A percentile compares a stretch with the other conserved stretches of the same genome.
Evolutionary conservation across 2,797 vertebrate genomes (phyloP).

Genomic region (Australoheros facetus): DNA sequence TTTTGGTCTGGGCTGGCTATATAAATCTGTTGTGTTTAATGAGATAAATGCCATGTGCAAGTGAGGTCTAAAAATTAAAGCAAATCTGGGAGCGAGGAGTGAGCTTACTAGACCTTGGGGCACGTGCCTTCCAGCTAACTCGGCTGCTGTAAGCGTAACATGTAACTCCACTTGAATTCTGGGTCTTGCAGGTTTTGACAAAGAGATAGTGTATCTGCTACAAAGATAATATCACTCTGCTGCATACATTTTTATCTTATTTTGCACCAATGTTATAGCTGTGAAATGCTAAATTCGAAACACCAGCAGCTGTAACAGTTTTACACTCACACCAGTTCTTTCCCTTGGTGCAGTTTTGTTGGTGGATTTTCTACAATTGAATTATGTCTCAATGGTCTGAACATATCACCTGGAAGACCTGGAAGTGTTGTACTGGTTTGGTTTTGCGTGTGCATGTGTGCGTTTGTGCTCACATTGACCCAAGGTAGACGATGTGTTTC

Average conservation of each 20-base stretch:
- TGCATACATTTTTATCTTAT: not conserved
- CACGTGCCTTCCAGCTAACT: not conserved
- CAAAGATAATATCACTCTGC: not conserved
- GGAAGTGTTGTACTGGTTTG: not conserved
- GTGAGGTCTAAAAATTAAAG: not conserved
- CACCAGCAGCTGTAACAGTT: not conserved
- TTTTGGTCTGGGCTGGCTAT: not conserved
- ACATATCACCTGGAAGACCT: not conserved
- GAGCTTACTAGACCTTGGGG: not conserved
- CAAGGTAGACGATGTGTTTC: slow-evolving; percentile 68
- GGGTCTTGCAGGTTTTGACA: not conserved
- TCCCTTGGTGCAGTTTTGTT: not conserved
- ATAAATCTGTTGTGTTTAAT: not conserved
- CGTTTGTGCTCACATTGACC: slow-evolving; percentile 47
- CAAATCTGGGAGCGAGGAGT: not conserved
- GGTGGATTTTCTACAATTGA: not conserved
- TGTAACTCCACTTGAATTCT: not conserved
- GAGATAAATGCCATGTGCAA: not conserved
- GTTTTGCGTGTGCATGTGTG: not conserved
- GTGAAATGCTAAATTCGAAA: not conserved
- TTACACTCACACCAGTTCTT: too few relatives aligned
- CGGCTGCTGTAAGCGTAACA: not conserved
- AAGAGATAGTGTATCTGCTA: not conserved
- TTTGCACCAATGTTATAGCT: fast-evolving
- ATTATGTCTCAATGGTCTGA: not conserved